A percentile compares a stretch with the other conserved stretches of the same genome.
phyloP scores from a whole-genome alignment of 2,888 invertebrate genomes.

The Agriopis marginaria region DNA sequence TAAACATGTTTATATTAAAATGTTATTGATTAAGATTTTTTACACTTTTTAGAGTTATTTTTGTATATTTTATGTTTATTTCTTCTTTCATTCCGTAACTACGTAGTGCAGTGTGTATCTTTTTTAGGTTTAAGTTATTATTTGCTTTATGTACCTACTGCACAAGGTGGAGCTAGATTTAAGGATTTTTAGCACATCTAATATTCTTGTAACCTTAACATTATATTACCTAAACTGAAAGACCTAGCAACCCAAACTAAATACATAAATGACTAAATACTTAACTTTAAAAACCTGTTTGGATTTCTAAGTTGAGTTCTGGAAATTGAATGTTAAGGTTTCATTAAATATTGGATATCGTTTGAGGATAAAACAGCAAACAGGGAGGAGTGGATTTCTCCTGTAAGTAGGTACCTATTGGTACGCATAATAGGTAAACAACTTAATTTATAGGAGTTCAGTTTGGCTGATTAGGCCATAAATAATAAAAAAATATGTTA shows the following conservation, averaged over 20 bases:
- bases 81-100: slow-evolving; percentile 77
- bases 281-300: not conserved
- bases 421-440: not conserved
- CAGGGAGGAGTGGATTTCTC: not conserved
- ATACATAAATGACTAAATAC: no score
- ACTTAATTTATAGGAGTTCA: not conserved
- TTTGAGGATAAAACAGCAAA: not conserved
- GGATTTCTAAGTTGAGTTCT: not conserved
- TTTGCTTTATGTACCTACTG: slow-evolving; percentile 32
- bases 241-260: no score
- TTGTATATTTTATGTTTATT: slow-evolving; percentile 54
- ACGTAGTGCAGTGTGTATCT: slow-evolving; percentile 39
- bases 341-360: not conserved
- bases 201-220: not conserved
- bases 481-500: not conserved
- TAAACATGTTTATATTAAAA: slow-evolving; percentile 51
- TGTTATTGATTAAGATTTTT: slow-evolving; percentile 50
- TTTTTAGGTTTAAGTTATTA: slow-evolving; percentile 23
- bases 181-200: slow-evolving; percentile 13
- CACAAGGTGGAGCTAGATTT: slow-evolving; percentile 32
- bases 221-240: no score
- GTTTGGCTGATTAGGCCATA: not conserved
- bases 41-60: slow-evolving; percentile 31
- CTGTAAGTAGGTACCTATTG: not conserved
- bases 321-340: not conserved